A percentile compares a stretch with the other conserved stretches of the same genome.
Conservation (phyloP, 2,888 invertebrate genomes). For the Luperina nickerlii region DNA sequence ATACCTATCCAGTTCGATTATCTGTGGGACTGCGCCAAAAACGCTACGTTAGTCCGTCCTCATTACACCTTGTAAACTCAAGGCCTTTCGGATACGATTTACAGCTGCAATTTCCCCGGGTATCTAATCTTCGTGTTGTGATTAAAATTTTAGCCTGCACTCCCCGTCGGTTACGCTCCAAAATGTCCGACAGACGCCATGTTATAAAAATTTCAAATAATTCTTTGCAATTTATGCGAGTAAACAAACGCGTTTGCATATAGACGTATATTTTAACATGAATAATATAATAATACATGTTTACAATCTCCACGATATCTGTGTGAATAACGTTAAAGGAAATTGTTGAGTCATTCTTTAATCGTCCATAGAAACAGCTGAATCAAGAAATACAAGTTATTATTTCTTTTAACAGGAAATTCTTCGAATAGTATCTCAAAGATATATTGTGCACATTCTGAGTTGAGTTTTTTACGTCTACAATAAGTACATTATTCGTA, state of each 20-base stretch:
- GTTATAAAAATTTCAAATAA: constrained; percentile 65
- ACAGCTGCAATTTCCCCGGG: constrained; percentile 59
- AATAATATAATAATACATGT: constrained; percentile 54
- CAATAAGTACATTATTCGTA: constrained; percentile 5
- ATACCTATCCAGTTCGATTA: constrained; percentile 24
- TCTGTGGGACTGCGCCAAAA: constrained; percentile 54
- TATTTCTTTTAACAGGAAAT: constrained; percentile 29
- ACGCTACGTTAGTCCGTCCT: constrained; percentile 28
- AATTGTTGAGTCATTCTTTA: constrained; percentile 42
- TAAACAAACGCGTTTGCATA: constrained; percentile 67
- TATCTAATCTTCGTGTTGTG: constrained; percentile 58
- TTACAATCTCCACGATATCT: constrained; percentile 29
- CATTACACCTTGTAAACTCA: constrained; percentile 58
- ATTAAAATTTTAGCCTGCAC: constrained; percentile 63
- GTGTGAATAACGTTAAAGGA: constrained; percentile 22
- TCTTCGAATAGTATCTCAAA: constrained; percentile 19
- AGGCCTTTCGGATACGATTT: constrained; percentile 60
- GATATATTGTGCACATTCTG: constrained; percentile 28
- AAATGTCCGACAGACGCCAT: constrained; percentile 52
- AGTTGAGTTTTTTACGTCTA: constrained; percentile 11
- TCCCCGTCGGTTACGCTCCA: constrained; percentile 44
- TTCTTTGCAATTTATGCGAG: constrained; percentile 62
- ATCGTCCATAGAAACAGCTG: constrained; percentile 31
- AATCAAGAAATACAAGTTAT: constrained; percentile 34
- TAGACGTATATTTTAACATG: constrained; percentile 51